Evolutionary conservation across 1,140 invertebrate genomes (phyloP), one percentile per base, ranked within the genome.

Genomic region (Meloidogyne chitwoodi): DNA sequence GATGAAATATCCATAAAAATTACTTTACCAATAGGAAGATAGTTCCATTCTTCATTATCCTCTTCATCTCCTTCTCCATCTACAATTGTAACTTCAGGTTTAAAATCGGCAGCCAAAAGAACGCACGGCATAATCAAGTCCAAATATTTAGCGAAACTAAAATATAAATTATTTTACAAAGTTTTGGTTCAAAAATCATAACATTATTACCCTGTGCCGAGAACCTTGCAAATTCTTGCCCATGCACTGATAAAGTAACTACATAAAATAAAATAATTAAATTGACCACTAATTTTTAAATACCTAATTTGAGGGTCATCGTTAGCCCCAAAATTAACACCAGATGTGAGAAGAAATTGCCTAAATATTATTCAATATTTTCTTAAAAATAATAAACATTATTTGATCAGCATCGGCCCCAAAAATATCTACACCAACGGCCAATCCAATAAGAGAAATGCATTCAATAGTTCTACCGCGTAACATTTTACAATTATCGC

Each of bases 221-320:
- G 90, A 81, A 99, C 94, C 89, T 96, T 97, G 88, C 97, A 99
- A 87, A 99, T 96, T 83, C 96, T 90, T 0, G 96, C 95, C 97
- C 97, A 99, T 0, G 96, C 95, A 6, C 94, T 95, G 76, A 99
- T 98, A 87, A 99, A 92, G 89, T 98, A 99, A 16, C 94, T 95
- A 44, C 90, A 85, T 88, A 90, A 95, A 2, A 95, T 48, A 48
- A 44, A n/a, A 56, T 19, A n/a, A 41, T 61, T 10, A 70, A 70
- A 70, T 31, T 22, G 34, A 38, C 10, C 8, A 38, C 4, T 38
- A 26, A 22, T 27, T 24, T 34, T 95, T 90, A 98, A 95, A 88
- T 98, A 95, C 81, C 95, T 94, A 3, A 93, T 91, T 94, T 87
- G 80, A 24, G 82, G 83, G 79, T 91, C 90, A 29, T 92, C 91